Base-by-base conservation (phyloP, 2,888 invertebrate genomes). In the Ephialtes manifestator region DNA sequence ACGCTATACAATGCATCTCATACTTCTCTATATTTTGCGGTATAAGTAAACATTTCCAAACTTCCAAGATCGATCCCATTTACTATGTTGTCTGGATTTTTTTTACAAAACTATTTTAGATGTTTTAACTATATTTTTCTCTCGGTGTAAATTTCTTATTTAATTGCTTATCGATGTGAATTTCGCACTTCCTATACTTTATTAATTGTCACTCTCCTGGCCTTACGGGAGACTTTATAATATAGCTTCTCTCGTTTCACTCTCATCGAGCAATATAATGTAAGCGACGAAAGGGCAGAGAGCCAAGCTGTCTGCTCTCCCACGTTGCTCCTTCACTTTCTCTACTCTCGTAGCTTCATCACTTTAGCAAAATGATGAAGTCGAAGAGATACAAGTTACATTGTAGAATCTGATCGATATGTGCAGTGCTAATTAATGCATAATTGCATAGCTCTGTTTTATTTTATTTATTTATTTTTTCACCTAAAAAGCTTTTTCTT, bases 291-390 rank as follows among this genome's bases (percentile, higher is more conserved):
- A 81, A 81, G 74, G 81, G 81, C 81, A 81, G 68, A 68, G 67
- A 74, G 81, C 67, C 81, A 81, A 31, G 43, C 74, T 48, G 81
- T 85, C 68, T 86, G 82, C 71, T 84, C 75, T 86, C 87, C 81
- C 87, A 87, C 87, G 83, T 79, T 83, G 81, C 72, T 53, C 46
- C 63, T 46, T 81, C 85, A 81, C 87, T 87, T 87, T 87, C 87
- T 87, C 84, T 83, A 81, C 76, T 83, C 81, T 81, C 76, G 67
- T 58, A 67, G 18, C 63, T 18, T 65, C 72, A 77, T 74, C 67
- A n/a, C 58, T 39, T 53, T n/a, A 11, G n/a, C 39, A 55, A 39
- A 39, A 8, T 39, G 35, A 39, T 39, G 8, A 39, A 39, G 35
- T 8, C 8, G 35, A 39, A 39, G 35, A 3, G 35, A 7, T 4